phyloP scores from a whole-genome alignment of 2,113 vertebrate species.

The Sylvilagus bachmani region DNA sequence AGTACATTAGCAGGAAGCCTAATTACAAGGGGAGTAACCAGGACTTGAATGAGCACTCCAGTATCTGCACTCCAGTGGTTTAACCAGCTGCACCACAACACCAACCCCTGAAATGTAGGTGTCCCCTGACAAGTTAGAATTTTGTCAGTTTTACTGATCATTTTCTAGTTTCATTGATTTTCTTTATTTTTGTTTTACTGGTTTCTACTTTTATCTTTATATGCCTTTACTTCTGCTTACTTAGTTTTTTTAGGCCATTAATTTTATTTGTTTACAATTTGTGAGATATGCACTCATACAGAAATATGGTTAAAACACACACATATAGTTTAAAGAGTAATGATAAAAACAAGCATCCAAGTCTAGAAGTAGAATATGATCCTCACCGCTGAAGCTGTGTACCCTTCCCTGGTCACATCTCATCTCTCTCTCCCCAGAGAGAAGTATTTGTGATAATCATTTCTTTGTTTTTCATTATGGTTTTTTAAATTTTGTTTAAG shows the following conservation, averaged over 20 bases:
- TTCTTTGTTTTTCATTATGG: neutral
- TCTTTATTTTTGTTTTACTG: conserved; percentile 1
- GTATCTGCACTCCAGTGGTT: too few relatives aligned
- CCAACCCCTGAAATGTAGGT: too few relatives aligned
- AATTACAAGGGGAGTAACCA: too few relatives aligned
- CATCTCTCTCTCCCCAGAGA: neutral
- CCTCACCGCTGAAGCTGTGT: neutral
- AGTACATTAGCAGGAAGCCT: too few relatives aligned
- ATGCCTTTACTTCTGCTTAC: neutral
- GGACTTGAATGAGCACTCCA: too few relatives aligned
- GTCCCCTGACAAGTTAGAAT: neutral
- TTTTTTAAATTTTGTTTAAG: neutral
- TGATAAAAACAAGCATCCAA: neutral
- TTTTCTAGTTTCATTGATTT: neutral
- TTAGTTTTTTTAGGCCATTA: neutral
- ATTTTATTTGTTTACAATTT: neutral
- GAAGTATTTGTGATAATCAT: neutral
- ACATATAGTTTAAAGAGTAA: conserved; percentile 1
- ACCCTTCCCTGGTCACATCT: neutral
- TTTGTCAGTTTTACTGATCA: neutral
- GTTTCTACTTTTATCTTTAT: neutral
- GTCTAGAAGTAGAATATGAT: neutral
- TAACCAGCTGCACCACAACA: too few relatives aligned
- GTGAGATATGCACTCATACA: neutral
- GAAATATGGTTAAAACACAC: neutral